These are phyloP conservation scores for Camponotus vicinus DNA, from an alignment of 1,140 invertebrate genomes.

Conservation along the genomic window DNA sequence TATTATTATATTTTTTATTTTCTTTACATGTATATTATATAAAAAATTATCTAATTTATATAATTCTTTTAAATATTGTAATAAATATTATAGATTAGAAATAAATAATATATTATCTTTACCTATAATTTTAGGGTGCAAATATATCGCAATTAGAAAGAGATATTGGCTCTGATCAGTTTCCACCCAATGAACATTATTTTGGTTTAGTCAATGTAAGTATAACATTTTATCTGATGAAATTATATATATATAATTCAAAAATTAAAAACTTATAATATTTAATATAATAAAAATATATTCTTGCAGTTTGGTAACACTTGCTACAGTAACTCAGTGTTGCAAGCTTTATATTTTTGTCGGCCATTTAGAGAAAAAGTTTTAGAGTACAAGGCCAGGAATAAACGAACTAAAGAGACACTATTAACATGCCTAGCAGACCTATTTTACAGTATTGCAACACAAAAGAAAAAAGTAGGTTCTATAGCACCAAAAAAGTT, in stretches of 20 bases:
- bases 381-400: constrained; percentile 98
- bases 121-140: constrained; percentile 91
- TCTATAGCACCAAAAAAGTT: constrained; percentile 99
- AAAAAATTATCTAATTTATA: neutral
- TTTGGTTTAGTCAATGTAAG: constrained; percentile 99
- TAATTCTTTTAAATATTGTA: neutral
- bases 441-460: constrained; percentile 99
- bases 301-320: constrained; percentile 99
- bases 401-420: constrained; percentile 99
- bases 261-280: neutral
- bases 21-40: neutral
- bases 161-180: constrained; percentile 98
- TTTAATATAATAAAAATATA: constrained; percentile 58
- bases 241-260: neutral
- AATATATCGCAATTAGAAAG: constrained; percentile 99
- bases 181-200: constrained; percentile 99
- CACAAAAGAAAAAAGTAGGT: constrained; percentile 99
- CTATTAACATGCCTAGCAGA: constrained; percentile 98
- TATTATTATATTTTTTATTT: neutral
- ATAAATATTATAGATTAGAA: neutral
- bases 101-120: neutral
- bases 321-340: constrained; percentile 99
- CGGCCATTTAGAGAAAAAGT: constrained; percentile 99
- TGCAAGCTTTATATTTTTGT: constrained; percentile 99
- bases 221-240: constrained; percentile 72